These are phyloP conservation scores for Oreortyx pictus DNA, from an alignment of 2,797 vertebrate genomes.

Conservation along the genomic window DNA sequence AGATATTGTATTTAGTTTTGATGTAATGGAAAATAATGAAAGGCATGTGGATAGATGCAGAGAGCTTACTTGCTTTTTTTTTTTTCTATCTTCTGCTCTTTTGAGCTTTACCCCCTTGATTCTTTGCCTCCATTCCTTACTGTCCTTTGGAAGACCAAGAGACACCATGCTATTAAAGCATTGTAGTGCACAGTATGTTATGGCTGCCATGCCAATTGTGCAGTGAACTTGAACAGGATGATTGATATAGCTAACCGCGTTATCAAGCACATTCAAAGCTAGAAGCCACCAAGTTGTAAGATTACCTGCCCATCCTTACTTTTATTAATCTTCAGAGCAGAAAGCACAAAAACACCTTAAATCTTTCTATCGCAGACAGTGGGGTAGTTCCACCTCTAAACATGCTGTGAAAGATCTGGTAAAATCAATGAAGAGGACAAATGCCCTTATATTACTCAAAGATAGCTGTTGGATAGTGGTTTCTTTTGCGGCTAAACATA, in stretches of 20 bases:
- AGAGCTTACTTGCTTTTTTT: not conserved
- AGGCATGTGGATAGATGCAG: rapidly evolving
- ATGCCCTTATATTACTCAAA: not conserved
- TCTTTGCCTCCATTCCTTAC: not conserved
- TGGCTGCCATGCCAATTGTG: not conserved
- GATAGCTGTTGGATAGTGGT: not conserved
- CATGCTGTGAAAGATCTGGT: not conserved
- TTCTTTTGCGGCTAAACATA: not conserved
- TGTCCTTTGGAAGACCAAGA: not conserved
- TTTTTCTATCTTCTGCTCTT: not conserved
- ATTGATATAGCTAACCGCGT: not conserved
- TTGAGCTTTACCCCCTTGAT: not conserved
- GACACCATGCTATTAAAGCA: not conserved
- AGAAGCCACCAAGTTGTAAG: not conserved
- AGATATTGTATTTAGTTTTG: not conserved
- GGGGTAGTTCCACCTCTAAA: not conserved
- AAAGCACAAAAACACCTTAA: not conserved
- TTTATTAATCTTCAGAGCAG: not conserved
- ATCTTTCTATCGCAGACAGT: not conserved
- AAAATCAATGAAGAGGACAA: not conserved
- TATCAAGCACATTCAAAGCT: not conserved
- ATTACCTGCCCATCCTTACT: not conserved
- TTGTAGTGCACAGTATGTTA: not conserved
- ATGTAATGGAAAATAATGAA: not conserved
- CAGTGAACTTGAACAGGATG: not conserved